phyloP scores from a whole-genome alignment of 2,113 vertebrate genomes.

The Eclectus roratus region DNA sequence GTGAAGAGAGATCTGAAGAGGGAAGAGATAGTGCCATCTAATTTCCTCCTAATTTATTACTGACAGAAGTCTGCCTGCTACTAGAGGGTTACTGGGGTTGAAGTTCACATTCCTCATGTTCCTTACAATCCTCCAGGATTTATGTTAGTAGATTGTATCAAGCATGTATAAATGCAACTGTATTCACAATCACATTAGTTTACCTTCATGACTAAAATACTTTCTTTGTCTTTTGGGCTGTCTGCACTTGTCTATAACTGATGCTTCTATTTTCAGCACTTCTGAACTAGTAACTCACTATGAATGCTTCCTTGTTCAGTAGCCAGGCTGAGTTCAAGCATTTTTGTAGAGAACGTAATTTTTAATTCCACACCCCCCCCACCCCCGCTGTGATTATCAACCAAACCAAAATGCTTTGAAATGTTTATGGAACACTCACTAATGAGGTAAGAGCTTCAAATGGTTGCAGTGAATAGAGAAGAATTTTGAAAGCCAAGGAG shows the following conservation, averaged over 20 bases:
- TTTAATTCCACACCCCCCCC: not conserved
- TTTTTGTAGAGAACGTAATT: not conserved
- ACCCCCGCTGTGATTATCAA: not conserved
- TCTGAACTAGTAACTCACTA: not conserved
- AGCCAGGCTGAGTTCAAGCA: not conserved
- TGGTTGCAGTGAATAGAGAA: not conserved
- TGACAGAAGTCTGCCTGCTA: not conserved
- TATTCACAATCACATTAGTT: not conserved
- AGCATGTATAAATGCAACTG: not conserved
- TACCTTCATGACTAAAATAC: not conserved
- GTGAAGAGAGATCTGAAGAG: not conserved
- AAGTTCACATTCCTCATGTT: not conserved
- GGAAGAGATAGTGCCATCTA: not conserved
- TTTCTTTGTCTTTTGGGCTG: not conserved
- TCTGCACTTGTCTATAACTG: not conserved
- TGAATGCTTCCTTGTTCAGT: not conserved
- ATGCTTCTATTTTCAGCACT: not conserved
- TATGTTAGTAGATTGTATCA: not conserved
- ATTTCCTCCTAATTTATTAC: not conserved
- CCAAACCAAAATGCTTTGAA: not conserved
- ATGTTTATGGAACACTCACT: not conserved
- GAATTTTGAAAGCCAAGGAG: not conserved
- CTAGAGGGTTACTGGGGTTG: not conserved
- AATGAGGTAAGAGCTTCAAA: not conserved
- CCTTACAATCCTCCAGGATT: not conserved